These are phyloP conservation scores for Andrena chrysosceles DNA, from an alignment of 2,888 invertebrate species.

Conservation along the genomic window DNA sequence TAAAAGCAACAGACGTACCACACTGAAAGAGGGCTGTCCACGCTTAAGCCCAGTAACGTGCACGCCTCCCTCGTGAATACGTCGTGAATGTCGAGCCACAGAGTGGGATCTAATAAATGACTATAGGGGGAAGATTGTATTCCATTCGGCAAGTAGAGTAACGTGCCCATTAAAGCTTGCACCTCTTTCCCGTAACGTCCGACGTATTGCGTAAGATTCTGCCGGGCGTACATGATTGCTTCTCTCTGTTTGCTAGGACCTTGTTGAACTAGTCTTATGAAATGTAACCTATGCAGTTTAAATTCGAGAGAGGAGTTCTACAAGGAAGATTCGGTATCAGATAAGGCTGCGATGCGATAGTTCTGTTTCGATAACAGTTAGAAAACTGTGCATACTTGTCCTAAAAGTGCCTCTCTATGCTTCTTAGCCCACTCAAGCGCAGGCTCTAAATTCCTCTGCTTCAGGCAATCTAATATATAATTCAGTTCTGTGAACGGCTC, in stretches of 20 bases:
- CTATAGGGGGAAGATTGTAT: conserved; percentile 92
- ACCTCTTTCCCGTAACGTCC: conserved; percentile 92
- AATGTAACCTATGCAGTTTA: conserved; percentile 92
- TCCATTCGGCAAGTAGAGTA: conserved; percentile 92
- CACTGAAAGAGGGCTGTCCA: conserved; percentile 95
- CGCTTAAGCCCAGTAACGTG: conserved; percentile 94
- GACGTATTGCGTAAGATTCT: conserved; percentile 93
- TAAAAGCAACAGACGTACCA: conserved; percentile 86
- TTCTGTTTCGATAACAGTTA: neutral
- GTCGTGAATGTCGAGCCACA: conserved; percentile 93
- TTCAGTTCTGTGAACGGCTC: conserved; percentile 94
- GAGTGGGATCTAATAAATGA: conserved; percentile 90
- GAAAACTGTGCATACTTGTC: conserved; percentile 84
- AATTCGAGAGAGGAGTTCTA: conserved; percentile 91
- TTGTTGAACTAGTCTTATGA: conserved; percentile 90
- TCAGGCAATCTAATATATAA: conserved; percentile 94
- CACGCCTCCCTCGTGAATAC: conserved; percentile 97
- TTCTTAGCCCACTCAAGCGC: conserved; percentile 95
- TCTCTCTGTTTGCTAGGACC: conserved; percentile 91
- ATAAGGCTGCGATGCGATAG: no score
- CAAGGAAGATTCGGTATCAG: conserved; percentile 23
- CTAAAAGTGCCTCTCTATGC: conserved; percentile 90
- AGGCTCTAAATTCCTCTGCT: conserved; percentile 92
- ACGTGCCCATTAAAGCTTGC: conserved; percentile 94
- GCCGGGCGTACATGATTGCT: conserved; percentile 94